A percentile compares a stretch with the other conserved stretches of the same genome.
Conservation (phyloP, 2,888 invertebrate genomes). For the Brenthis hecate region DNA sequence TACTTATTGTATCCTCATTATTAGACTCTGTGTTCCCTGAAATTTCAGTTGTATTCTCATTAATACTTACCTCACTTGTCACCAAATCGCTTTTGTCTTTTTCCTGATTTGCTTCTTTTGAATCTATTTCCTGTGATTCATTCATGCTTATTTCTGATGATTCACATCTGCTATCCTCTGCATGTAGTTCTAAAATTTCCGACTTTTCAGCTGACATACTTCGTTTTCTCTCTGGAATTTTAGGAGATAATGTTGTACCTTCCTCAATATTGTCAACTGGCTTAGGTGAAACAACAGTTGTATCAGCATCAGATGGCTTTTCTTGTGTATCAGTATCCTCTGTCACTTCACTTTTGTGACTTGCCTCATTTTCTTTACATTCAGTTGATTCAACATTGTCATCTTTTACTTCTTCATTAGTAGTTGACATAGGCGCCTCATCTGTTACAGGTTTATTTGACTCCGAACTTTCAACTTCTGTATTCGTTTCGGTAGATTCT, state of each 20-base stretch:
- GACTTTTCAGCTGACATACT: constrained; percentile 64
- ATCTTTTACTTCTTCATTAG: constrained; percentile 56
- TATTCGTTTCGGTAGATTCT: constrained; percentile 30
- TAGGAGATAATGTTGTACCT: constrained; percentile 50
- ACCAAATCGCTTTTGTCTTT: constrained; percentile 38
- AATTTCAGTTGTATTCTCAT: constrained; percentile 57
- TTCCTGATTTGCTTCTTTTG: constrained; percentile 48
- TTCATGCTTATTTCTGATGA: constrained; percentile 55
- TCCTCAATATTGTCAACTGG: constrained; percentile 30
- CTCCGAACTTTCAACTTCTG: constrained; percentile 16
- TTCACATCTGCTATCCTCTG: constrained; percentile 66
- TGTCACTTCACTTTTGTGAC: constrained; percentile 8
- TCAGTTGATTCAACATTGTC: constrained; percentile 41
- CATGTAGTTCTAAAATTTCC: constrained; percentile 67
- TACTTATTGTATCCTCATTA: constrained; percentile 53
- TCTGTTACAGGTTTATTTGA: constrained; percentile 41
- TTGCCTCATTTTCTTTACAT: constrained; percentile 24
- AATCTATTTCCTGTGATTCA: constrained; percentile 49
- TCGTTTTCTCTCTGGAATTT: constrained; percentile 47
- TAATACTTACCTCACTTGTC: constrained; percentile 70
- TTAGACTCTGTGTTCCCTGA: constrained; percentile 55
- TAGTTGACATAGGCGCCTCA: constrained; percentile 60
- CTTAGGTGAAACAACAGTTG: constrained; percentile 43
- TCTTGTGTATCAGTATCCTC: constrained; percentile 24
- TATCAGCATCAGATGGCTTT: constrained; percentile 41